Evolutionary conservation across 2,888 invertebrate genomes (phyloP).

Genomic region (Tachystola acroxantha): DNA sequence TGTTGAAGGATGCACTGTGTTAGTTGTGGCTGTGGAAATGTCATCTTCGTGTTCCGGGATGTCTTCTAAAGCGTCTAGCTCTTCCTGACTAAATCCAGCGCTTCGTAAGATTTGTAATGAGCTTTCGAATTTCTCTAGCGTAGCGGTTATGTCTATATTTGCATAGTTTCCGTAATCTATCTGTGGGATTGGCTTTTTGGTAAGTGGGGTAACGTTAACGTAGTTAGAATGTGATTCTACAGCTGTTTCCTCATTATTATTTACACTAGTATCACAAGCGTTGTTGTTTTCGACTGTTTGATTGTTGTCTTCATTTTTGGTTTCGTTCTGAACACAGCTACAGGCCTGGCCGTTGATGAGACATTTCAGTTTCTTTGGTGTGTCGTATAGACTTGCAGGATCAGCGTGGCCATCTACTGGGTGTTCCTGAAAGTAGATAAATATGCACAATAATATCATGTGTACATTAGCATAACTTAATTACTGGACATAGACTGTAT

Average conservation of each 20-base stretch:
- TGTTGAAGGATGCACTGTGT: constrained; percentile 52
- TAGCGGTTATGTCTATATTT: constrained; percentile 87
- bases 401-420: constrained; percentile 49
- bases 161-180: constrained; percentile 80
- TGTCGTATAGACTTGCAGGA: constrained; percentile 82
- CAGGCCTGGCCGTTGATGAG: constrained; percentile 78
- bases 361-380: constrained; percentile 86
- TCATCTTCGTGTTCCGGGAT: constrained; percentile 68
- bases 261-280: constrained; percentile 45
- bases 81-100: constrained; percentile 78
- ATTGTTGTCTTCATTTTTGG: constrained; percentile 69
- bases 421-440: constrained; percentile 55
- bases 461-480: too few species aligned
- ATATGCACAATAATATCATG: too few species aligned
- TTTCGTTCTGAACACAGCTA: constrained; percentile 74
- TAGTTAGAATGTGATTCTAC: constrained; percentile 64
- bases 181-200: constrained; percentile 39
- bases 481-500: too few species aligned
- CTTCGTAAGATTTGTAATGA: constrained; percentile 82
- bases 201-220: constrained; percentile 65
- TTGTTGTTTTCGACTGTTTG: constrained; percentile 30
- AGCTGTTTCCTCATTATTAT: constrained; percentile 28
- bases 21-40: constrained; percentile 57
- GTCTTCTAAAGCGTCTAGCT: constrained; percentile 68
- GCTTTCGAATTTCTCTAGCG: constrained; percentile 87